These are phyloP conservation scores for Nipponia nippon DNA, from an alignment of 2,113 vertebrate species.

Conservation along the genomic window DNA sequence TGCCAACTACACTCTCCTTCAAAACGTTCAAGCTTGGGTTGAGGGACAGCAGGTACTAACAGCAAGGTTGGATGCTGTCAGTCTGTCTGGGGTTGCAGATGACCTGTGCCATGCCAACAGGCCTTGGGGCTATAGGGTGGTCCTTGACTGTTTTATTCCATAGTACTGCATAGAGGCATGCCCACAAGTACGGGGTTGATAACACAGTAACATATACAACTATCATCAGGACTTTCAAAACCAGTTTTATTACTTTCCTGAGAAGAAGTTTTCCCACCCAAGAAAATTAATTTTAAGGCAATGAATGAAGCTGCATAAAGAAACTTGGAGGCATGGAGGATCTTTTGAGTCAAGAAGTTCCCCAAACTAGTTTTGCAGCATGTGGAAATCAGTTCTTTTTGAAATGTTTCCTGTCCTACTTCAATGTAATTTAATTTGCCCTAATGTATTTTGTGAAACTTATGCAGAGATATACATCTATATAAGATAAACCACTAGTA, in stretches of 20 bases:
- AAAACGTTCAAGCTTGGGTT: neutral
- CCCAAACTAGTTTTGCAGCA: neutral
- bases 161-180: accelerated
- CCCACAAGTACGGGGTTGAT: neutral
- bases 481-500: neutral
- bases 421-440: neutral
- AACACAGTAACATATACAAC: neutral
- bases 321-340: neutral
- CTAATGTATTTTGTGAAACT: neutral
- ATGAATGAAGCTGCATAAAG: neutral
- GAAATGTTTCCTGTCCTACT: neutral
- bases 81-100: neutral
- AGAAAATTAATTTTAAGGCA: neutral
- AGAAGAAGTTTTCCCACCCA: accelerated
- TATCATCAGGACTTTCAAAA: neutral
- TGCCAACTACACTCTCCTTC: neutral
- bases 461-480: neutral
- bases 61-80: neutral
- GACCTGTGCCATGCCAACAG: neutral
- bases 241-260: neutral
- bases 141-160: neutral
- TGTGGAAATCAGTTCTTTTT: neutral
- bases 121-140: neutral
- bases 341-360: neutral
- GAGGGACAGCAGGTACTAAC: neutral